These are phyloP conservation scores for Apodemia hepburni DNA, from an alignment of 2,888 invertebrate species.

Conservation along the genomic window DNA sequence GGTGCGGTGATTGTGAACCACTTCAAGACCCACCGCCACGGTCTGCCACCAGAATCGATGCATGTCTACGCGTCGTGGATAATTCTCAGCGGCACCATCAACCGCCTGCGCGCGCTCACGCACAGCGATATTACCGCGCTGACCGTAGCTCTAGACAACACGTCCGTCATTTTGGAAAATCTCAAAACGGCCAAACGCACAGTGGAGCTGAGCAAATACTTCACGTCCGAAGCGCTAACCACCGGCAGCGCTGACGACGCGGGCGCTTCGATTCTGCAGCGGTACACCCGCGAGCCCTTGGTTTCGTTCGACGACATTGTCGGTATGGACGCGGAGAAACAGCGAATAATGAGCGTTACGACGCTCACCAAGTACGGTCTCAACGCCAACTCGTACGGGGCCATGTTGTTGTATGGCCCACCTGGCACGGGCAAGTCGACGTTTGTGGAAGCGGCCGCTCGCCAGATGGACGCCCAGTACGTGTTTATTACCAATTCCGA, in stretches of 20 bases:
- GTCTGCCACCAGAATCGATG: slow-evolving; percentile 17
- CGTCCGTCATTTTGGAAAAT: slow-evolving; percentile 17
- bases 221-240: slow-evolving; percentile 18
- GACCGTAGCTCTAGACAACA: slow-evolving; percentile 7
- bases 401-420: no score
- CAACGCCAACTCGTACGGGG: neutral
- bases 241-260: slow-evolving; percentile 9
- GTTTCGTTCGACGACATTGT: slow-evolving; percentile 18
- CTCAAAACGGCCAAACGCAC: slow-evolving; percentile 17
- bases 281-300: slow-evolving; percentile 14
- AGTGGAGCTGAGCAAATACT: slow-evolving; percentile 16
- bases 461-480: slow-evolving; percentile 7
- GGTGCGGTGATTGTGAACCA: slow-evolving; percentile 16
- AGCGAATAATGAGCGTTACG: slow-evolving; percentile 10
- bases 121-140: slow-evolving; percentile 15
- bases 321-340: slow-evolving; percentile 6
- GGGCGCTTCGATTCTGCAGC: slow-evolving; percentile 12
- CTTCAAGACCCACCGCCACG: slow-evolving; percentile 16
- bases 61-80: slow-evolving; percentile 19
- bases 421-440: neutral
- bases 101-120: slow-evolving; percentile 14
- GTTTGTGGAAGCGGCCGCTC: slow-evolving; percentile 10
- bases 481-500: slow-evolving; percentile 8
- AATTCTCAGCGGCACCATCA: slow-evolving; percentile 16
- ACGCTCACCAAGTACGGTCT: slow-evolving; percentile 15